Base-by-base conservation (phyloP, 2,888 invertebrate genomes). In the Leptodirus hochenwartii region DNA sequence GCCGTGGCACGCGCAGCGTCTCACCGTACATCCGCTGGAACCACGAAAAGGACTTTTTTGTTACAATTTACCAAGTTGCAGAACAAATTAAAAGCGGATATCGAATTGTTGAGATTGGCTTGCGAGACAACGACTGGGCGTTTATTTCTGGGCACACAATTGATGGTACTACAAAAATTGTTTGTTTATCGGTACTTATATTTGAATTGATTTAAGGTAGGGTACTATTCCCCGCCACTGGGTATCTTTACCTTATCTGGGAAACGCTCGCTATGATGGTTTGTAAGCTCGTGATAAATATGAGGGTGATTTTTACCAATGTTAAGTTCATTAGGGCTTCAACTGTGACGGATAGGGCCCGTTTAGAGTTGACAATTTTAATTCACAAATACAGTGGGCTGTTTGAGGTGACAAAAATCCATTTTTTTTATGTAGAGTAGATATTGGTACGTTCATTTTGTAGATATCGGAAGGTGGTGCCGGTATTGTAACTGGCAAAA, bases 181-280 rank as follows among this genome's bases (percentile, higher is more conserved):
- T 15, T 11, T 10, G 4, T 12, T 4, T 12, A 10, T 25, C 15
- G 26, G n/a, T 12, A 4, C n/a, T 3, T 4, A 25, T 3, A 2
- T 4, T 28, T n/a, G n/a, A n/a, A 13, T 20, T 2, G 17, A n/a
- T 31, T 46, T 11, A 29, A 55, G 72, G 69, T n/a, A 51, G 66
- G 23, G 64, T 66, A 32, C 50, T 73, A n/a, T 68, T 68, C 38
- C 77, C 79, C 4, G 77, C 77, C 34, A 69, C 77, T 11, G 71
- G 58, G 2, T 43, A 57, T 10, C 34, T 62, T 9, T 41, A 46
- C 4, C 43, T 64, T 2, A 58, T 61, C 3, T 68, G 69, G 68
- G 59, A 62, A 41, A 59, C 62, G 4, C 39, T 67, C 3, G 59
- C 61, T 0, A 54, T 58, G 45, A 41, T 56, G 16, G 42, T 47